Conservation (phyloP, 2,888 invertebrate species). For the Cheilosia soror region DNA sequence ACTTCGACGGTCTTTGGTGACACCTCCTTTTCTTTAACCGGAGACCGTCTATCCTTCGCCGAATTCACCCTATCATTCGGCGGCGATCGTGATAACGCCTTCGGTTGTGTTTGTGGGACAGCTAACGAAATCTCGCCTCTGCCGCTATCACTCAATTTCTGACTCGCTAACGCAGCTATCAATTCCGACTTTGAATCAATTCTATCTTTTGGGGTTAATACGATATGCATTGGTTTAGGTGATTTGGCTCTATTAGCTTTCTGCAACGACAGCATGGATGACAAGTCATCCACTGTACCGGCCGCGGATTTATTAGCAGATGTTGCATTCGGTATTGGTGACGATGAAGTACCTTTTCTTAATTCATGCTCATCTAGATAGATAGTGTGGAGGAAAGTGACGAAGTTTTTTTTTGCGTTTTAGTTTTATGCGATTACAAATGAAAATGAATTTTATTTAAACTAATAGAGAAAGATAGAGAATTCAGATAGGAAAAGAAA, state of each 20-base stretch:
- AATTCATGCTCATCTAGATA: conserved; percentile 73
- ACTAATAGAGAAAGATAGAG: conserved; percentile 10
- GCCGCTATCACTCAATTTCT: conserved; percentile 53
- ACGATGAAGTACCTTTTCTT: conserved; percentile 70
- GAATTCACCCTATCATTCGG: conserved; percentile 4
- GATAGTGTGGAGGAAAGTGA: conserved; percentile 63
- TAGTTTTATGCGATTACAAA: conserved; percentile 51
- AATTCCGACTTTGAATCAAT: conserved; percentile 66
- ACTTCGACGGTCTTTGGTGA: not conserved
- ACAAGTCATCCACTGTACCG: conserved; percentile 56
- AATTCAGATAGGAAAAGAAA: conserved; percentile 5
- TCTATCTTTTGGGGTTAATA: conserved; percentile 65
- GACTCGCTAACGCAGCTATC: conserved; percentile 59
- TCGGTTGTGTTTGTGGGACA: conserved; percentile 27
- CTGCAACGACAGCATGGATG: conserved; percentile 52
- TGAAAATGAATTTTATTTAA: conserved; percentile 57
- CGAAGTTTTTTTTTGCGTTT: conserved; percentile 56
- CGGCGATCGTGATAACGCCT: conserved; percentile 2
- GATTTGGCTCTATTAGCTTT: conserved; percentile 52
- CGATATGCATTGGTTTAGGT: conserved; percentile 68
- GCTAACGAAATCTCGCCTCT: conserved; percentile 42
- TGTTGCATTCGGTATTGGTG: conserved; percentile 62
- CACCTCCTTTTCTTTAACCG: not conserved
- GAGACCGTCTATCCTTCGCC: conserved; percentile 2
- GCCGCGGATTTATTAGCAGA: conserved; percentile 19